Base-by-base conservation (phyloP, 2,797 vertebrate species). In the Gouania willdenowi region DNA sequence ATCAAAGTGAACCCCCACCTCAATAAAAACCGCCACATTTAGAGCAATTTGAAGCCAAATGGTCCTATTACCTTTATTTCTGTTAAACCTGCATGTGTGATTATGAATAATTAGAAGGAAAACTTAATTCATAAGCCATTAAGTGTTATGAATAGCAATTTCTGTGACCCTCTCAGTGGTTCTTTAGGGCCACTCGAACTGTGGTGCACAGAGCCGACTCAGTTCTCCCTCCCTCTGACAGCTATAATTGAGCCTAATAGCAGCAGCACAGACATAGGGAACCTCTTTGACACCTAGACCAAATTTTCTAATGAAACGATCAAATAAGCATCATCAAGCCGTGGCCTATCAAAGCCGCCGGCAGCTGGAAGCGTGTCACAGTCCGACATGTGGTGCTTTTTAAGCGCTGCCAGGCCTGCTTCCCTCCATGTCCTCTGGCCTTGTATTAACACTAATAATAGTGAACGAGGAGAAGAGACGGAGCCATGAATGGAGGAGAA, bases 231-330 rank as follows among this genome's bases (percentile, higher is more conserved):
- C 88, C 81, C 86, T 87, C 85, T 93, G 89, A 88, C 91, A 91
- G 88, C 84, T 78, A 77, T 91, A 93, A 94, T 91, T 92, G 90
- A 90, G 88, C 84, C 89, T 93, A 94, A 94, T 93, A 92, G 88
- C 88, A 54, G 73, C 88, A 83, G 82, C 89, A 84, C 89, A 85
- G 87, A 91, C 88, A 89, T 77, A 89, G 88, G 82, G 88, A 90
- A 92, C 89, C 79, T 89, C 88, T 90, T 91, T 91, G 90, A 94
- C 89, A 92, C 86, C 86, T 84, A 82, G 64, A 77, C 45, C 70
- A 79, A 78, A 84, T 86, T 87, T 76, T 75, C 83, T 86, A 88
- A 92, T 84, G 86, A 90, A 92, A 90, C 74, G 82, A 91, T 91
- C 90, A 87, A 91, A 91, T 77, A 76, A 73, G 88, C 87, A 88